Evolutionary conservation across 2,888 invertebrate species (phyloP), one percentile per base, ranked within the genome.

Genomic region (Drosophila stalkeri): DNA sequence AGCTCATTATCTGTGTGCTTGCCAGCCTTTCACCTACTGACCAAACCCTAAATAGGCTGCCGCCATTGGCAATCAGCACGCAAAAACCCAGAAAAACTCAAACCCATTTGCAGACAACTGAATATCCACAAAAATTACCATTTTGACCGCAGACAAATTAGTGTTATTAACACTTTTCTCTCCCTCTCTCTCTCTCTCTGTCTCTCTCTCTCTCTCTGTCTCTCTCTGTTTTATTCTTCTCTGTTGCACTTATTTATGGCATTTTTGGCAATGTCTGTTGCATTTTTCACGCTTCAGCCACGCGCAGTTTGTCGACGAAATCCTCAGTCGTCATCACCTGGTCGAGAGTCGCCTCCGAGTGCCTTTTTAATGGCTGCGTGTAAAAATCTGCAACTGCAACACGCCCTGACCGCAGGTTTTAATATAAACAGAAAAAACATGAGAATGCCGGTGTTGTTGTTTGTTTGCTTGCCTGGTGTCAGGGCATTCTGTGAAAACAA

Each of bases 51-150:
- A 55, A 65, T n/a, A 35, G 35, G 16, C 37, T 5, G 27, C 5
- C 27, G 27, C 49, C 49, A 51, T 20, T 14, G 52, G 20, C 35
- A 52, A 52, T 52, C 52, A 52, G 33, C 52, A 52, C 52, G 52
- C 52, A 52, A 52, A 52, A 37, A 35, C 35, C 52, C 35, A 44
- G n/a, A 27, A 27, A 49, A 35, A 35, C 68, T 43, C 65, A 67
- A 59, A 57, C 56, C 64, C 81, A 80, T 80, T 86, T 80, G 51
- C 57, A 57, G 62, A 47, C 82, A 80, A 80, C 80, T 59, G 86
- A 88, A 88, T 82, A 86, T 84, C 89, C 81, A 86, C 87, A 86
- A 86, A 89, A 89, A 84, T 89, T 89, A 86, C 82, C 86, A 86
- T 86, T 82, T 86, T 82, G 78, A 89, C 87, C 87, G 84, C 87